A percentile compares a stretch with the other conserved stretches of the same genome.
These are phyloP conservation scores for Acanthosoma haemorrhoidale DNA, from an alignment of 2,888 invertebrate genomes.

Conservation along the genomic window DNA sequence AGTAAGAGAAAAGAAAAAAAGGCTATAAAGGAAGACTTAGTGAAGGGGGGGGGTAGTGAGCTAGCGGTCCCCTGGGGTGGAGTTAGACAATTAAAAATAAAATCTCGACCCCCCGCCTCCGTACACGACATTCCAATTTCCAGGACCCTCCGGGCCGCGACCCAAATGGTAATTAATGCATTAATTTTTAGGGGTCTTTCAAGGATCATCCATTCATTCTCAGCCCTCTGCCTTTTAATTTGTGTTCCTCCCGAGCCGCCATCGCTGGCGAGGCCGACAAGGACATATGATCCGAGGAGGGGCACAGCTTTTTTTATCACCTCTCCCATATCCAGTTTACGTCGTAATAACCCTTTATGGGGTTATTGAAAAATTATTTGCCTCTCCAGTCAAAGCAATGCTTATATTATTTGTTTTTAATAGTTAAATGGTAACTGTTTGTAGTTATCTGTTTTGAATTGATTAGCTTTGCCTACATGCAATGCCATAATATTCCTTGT, in stretches of 20 bases:
- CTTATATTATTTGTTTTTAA: too few species aligned
- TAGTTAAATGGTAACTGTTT: too few species aligned
- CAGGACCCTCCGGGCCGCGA: slow-evolving; percentile 1
- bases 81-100: slow-evolving; percentile 25
- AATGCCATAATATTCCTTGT: too few species aligned
- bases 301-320: not conserved
- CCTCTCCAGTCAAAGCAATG: too few species aligned
- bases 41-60: not conserved
- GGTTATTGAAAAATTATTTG: too few species aligned
- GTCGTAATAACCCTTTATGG: too few species aligned
- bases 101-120: slow-evolving; percentile 9
- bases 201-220: slow-evolving; percentile 44
- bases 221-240: slow-evolving; percentile 41
- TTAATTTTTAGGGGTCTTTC: slow-evolving; percentile 41
- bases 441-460: too few species aligned
- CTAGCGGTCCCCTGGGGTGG: slow-evolving; percentile 12
- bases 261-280: slow-evolving; percentile 32
- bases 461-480: too few species aligned
- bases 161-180: slow-evolving; percentile 44
- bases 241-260: slow-evolving; percentile 24
- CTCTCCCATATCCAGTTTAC: not conserved
- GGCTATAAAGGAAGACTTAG: slow-evolving; percentile 29
- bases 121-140: slow-evolving; percentile 40
- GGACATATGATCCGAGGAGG: slow-evolving; percentile 34
- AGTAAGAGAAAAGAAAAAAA: slow-evolving; percentile 10